Evolutionary conservation across 35 echinoderm and acorn worm genomes (phyloP).

Genomic region (Apostichopus japonicus): DNA sequence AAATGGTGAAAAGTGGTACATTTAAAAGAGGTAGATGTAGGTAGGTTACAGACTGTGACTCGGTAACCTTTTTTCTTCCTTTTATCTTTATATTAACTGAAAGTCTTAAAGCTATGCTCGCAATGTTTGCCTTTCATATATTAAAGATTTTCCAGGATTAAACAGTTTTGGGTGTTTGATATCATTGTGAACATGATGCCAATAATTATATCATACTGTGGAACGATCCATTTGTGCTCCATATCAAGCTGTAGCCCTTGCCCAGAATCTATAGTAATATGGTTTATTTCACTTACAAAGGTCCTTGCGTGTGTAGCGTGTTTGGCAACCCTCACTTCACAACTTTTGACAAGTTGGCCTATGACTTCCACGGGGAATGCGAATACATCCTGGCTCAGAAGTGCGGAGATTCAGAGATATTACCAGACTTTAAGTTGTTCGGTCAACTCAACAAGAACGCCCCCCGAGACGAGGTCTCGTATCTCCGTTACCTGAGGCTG

Average conservation of each 20-base stretch:
- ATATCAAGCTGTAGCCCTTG: no score
- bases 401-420: neutral
- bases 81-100: no score
- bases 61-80: no score
- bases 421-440: neutral
- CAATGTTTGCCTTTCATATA: no score
- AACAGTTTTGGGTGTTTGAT: no score
- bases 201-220: no score
- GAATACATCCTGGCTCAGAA: constrained; percentile 35
- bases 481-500: neutral
- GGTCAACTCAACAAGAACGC: constrained; percentile 1
- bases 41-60: no score
- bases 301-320: constrained; percentile 12
- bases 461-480: neutral
- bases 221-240: no score
- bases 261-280: no score
- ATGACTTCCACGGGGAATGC: constrained; percentile 36
- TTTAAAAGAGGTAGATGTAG: neutral
- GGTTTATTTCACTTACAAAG: neutral
- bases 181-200: no score
- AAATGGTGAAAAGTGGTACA: neutral
- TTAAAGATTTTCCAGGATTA: no score
- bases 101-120: no score
- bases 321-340: constrained; percentile 42
- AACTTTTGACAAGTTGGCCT: constrained; percentile 33